phyloP scores from a whole-genome alignment of 2,797 vertebrate species.

The Acanthurus lineatus region DNA sequence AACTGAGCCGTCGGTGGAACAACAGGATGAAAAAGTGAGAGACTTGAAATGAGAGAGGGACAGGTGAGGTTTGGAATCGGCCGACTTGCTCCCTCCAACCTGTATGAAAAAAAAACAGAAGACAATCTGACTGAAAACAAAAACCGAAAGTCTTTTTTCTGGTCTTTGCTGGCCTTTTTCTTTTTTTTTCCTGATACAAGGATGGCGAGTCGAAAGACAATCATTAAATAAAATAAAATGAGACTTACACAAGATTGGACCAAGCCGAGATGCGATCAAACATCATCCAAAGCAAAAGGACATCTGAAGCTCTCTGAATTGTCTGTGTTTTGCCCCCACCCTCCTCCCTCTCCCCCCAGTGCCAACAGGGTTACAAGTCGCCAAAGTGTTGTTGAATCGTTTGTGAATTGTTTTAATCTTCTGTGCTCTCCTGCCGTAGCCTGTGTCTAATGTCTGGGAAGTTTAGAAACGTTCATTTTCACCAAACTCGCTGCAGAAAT shows the following conservation, averaged over 20 bases:
- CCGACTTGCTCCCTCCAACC: conserved; percentile 56
- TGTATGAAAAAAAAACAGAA: conserved; percentile 65
- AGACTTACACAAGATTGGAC: conserved; percentile 59
- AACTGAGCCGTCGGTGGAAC: conserved; percentile 42
- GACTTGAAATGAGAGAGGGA: conserved; percentile 27
- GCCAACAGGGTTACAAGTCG: conserved; percentile 74
- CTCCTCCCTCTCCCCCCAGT: conserved; percentile 10
- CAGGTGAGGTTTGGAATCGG: conserved; percentile 45
- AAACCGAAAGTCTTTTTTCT: conserved; percentile 52
- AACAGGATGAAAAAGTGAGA: conserved; percentile 2
- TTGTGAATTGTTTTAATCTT: conserved; percentile 75
- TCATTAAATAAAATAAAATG: conserved; percentile 77
- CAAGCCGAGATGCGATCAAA: conserved; percentile 71
- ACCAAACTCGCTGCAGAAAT: conserved; percentile 30
- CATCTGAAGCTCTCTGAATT: conserved; percentile 42
- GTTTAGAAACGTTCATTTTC: conserved; percentile 24
- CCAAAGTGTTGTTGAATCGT: conserved; percentile 76
- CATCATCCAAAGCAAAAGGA: conserved; percentile 53
- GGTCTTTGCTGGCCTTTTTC: conserved; percentile 44
- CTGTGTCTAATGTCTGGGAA: conserved; percentile 34
- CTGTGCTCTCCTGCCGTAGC: conserved; percentile 33
- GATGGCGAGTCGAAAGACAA: conserved; percentile 86
- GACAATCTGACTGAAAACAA: conserved; percentile 81
- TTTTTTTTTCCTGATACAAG: conserved; percentile 34
- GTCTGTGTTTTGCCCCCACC: conserved; percentile 54